Evolutionary conservation across 1,140 invertebrate species (phyloP).

Genomic region (Mercenaria mercenaria): DNA sequence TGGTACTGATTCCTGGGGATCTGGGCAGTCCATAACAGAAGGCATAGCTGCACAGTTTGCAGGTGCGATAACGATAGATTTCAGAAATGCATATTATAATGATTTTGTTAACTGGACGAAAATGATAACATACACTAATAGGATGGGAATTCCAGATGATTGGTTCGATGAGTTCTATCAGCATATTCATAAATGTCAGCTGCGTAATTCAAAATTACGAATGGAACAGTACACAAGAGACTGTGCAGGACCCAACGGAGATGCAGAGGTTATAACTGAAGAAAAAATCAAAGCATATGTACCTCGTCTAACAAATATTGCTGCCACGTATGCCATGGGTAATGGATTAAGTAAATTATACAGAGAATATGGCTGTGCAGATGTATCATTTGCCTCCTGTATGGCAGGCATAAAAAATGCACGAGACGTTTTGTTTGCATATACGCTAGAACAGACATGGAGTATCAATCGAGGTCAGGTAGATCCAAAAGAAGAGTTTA

Average conservation of each 20-base stretch:
- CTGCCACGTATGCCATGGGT: conserved; percentile 82
- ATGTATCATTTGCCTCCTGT: conserved; percentile 26
- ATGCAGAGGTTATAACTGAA: conserved; percentile 41
- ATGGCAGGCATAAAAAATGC: neutral
- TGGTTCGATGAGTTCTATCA: conserved; percentile 87
- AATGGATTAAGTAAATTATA: conserved; percentile 69
- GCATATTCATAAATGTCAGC: conserved; percentile 82
- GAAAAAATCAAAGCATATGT: conserved; percentile 2
- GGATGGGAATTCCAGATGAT: conserved; percentile 81
- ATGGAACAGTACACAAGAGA: neutral
- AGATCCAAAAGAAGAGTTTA: conserved; percentile 18
- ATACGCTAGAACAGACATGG: conserved; percentile 37
- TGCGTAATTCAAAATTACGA: conserved; percentile 52
- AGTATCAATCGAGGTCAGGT: neutral
- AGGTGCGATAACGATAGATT: conserved; percentile 91
- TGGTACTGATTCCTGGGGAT: conserved; percentile 85
- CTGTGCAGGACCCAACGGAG: conserved; percentile 19
- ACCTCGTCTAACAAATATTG: conserved; percentile 78
- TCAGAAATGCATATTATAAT: conserved; percentile 86
- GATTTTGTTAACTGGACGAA: conserved; percentile 80
- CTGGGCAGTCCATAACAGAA: conserved; percentile 89
- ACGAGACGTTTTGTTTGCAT: conserved; percentile 31
- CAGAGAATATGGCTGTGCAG: neutral
- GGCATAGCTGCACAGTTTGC: conserved; percentile 90
- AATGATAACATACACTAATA: conserved; percentile 74